A percentile compares a stretch with the other conserved stretches of the same genome.
Conservation (phyloP, 2,113 vertebrate genomes). For the Gopherus flavomarginatus region DNA sequence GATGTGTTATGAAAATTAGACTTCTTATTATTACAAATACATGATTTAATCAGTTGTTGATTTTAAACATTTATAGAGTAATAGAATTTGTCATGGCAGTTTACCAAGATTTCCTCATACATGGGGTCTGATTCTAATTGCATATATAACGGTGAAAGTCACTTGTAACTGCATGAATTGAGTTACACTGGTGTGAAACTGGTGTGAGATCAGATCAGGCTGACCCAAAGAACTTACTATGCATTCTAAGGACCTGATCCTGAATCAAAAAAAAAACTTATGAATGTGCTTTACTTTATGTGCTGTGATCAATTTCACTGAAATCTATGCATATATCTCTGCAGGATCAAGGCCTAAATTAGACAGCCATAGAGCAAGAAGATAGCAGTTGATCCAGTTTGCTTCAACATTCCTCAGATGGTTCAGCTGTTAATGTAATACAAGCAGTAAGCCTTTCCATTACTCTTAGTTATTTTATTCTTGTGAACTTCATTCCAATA, state of each 20-base stretch:
- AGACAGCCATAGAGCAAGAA: background rate
- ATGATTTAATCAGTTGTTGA: background rate
- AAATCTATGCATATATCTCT: background rate
- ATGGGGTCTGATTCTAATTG: background rate
- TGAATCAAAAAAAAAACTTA: background rate
- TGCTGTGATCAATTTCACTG: accelerated
- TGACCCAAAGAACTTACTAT: too few species aligned
- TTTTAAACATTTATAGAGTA: background rate
- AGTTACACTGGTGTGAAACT: background rate
- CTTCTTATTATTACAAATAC: background rate
- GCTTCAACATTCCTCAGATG: conserved; percentile 30
- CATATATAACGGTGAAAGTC: background rate
- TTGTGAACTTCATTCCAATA: conserved; percentile 33
- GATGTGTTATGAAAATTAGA: background rate
- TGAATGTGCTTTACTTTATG: background rate
- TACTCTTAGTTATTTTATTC: conserved; percentile 41
- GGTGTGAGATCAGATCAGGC: too few species aligned
- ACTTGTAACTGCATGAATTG: background rate
- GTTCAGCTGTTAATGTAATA: background rate
- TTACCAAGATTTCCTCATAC: background rate
- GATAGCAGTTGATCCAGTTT: background rate
- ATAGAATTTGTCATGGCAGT: background rate
- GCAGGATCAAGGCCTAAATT: accelerated
- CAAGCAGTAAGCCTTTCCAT: conserved; percentile 48
- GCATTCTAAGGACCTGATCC: too few species aligned